A percentile compares a stretch with the other conserved stretches of the same genome.
Conservation (phyloP, 2,888 invertebrate genomes). For the Melitaea athalia region DNA sequence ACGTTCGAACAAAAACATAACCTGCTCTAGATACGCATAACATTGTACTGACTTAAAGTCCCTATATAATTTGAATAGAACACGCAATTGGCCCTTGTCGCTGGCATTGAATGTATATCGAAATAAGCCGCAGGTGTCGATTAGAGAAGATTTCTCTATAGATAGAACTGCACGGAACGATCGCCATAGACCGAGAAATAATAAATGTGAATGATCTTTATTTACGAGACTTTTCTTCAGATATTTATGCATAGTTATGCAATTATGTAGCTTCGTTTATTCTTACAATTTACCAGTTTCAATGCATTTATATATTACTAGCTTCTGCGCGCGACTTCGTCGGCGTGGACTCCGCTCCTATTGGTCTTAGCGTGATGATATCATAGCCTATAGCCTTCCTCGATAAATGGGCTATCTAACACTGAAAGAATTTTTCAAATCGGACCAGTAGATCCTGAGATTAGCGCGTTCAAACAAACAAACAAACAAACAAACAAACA, state of each 20-base stretch:
- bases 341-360: too few species aligned
- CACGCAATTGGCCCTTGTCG: slow-evolving; percentile 66
- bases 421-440: too few species aligned
- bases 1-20: slow-evolving; percentile 13
- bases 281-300: too few species aligned
- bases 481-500: too few species aligned
- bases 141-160: slow-evolving; percentile 59
- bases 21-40: slow-evolving; percentile 24
- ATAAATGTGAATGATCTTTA: neutral
- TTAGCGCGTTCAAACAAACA: too few species aligned
- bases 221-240: neutral
- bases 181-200: slow-evolving; percentile 3
- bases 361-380: too few species aligned
- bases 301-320: too few species aligned
- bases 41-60: slow-evolving; percentile 43
- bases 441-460: too few species aligned
- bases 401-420: too few species aligned
- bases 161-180: slow-evolving; percentile 53
- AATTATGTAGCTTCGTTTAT: neutral
- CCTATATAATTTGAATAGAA: slow-evolving; percentile 69
- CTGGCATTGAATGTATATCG: slow-evolving; percentile 56
- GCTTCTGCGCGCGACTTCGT: too few species aligned
- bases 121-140: slow-evolving; percentile 72
- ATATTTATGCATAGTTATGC: neutral
- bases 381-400: too few species aligned